Evolutionary conservation across 2,888 invertebrate species (phyloP).

Genomic region (Cheiracanthium punctorium): DNA sequence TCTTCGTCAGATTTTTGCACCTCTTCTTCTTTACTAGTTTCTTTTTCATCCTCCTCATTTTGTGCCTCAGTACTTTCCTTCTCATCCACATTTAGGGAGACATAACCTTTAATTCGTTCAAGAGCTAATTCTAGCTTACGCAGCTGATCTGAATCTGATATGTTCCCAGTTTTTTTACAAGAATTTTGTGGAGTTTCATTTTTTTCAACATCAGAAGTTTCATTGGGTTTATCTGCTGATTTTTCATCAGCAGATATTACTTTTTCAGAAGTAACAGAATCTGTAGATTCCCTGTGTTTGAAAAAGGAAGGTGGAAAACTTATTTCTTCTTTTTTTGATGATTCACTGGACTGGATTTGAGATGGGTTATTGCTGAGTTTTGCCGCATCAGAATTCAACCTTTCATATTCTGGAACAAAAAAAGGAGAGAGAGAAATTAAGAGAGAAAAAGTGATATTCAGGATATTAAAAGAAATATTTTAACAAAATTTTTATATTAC

Average conservation of each 20-base stretch:
- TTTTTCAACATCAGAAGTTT: not conserved
- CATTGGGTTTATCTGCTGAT: not conserved
- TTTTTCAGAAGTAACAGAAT: not conserved
- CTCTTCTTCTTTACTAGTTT: not conserved
- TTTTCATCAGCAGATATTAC: not conserved
- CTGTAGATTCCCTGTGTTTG: not conserved
- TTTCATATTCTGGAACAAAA: not conserved
- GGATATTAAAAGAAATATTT: too few relatives aligned
- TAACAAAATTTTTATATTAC: too few relatives aligned
- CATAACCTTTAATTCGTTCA: constrained; percentile 52
- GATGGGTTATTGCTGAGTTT: not conserved
- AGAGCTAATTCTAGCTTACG: constrained; percentile 50
- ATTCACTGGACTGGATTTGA: not conserved
- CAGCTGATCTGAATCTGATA: constrained; percentile 22
- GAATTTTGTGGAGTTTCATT: not conserved
- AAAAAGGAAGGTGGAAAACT: not conserved
- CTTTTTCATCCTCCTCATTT: not conserved
- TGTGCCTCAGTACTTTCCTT: not conserved
- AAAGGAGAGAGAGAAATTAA: not conserved
- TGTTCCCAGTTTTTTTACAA: not conserved
- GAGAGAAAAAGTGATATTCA: too few relatives aligned
- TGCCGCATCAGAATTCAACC: not conserved
- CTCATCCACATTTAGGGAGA: constrained; percentile 21
- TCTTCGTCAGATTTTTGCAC: not conserved
- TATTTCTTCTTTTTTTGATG: not conserved